Evolutionary conservation across 1,140 invertebrate genomes (phyloP), one percentile per base, ranked within the genome.

Genomic region (Cydia pomonella): DNA sequence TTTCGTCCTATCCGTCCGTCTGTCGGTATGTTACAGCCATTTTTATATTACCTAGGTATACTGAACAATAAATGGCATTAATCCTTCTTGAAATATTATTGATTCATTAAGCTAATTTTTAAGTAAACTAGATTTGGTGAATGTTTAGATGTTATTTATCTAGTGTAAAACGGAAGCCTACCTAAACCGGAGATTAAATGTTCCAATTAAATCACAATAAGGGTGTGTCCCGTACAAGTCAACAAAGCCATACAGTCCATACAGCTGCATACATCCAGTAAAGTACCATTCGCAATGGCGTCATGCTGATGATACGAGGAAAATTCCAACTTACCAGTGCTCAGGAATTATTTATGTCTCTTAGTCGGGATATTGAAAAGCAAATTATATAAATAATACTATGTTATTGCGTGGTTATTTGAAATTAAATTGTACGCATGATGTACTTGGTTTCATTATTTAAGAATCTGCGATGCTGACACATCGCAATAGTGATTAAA

Each of bases 271-370:
- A 53, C 50, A 53, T 5, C 53, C 63, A 66, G 27, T 29, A 29
- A 29, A 38, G 27, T 69, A 69, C 27, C 27, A 38, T 18, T 33
- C 41, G 13, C 13, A 29, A 69, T 69, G 27, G 64, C 64, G 64
- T 69, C 64, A 69, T 33, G 13, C 1, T 38, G 64, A 21, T 69
- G 64, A 69, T 69, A 33, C n/a, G 41, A 41, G 64, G 29, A 69
- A 69, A 69, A 69, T 69, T 38, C 33, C 33, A 66, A 16, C 27
- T 66, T 25, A 27, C 23, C 27, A 18, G 29, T 38, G 64, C 18
- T 69, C 64, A 69, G 16, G 29, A 50, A 33, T 69, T 69, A 69
- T 69, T 69, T 69, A 33, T n/a, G 29, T 69, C n/a, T 59, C 9
- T 59, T 59, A 59, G 53, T 59, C 18, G 23, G 21, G 23, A 9